Conservation (phyloP, 2,797 vertebrate species). For the Megalops cyprinoides region DNA sequence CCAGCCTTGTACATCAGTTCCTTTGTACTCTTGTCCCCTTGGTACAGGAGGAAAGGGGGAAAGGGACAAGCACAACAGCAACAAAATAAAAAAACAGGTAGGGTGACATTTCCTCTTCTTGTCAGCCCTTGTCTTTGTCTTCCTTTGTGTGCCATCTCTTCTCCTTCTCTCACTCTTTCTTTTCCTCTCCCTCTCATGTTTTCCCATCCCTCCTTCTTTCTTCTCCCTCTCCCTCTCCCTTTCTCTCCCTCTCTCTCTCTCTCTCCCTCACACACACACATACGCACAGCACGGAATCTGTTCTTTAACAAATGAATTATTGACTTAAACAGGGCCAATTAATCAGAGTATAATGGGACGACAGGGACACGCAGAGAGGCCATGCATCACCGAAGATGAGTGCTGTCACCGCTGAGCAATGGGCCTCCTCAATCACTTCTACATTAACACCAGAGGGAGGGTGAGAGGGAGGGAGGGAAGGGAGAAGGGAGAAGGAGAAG, state of each 20-base stretch:
- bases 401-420: conserved; percentile 12
- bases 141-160: too few relatives aligned
- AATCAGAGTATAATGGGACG: conserved; percentile 86
- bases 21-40: too few relatives aligned
- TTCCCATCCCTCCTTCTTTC: too few relatives aligned
- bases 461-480: neutral
- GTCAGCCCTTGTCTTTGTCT: too few relatives aligned
- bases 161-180: neutral
- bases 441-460: conserved; percentile 22
- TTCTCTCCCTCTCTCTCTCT: neutral
- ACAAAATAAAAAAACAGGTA: too few relatives aligned
- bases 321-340: conserved; percentile 88
- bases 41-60: too few relatives aligned
- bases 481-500: neutral
- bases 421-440: conserved; percentile 31
- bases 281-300: conserved; percentile 49
- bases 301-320: conserved; percentile 90
- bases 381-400: conserved; percentile 81
- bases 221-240: neutral
- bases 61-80: too few relatives aligned
- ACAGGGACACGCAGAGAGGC: conserved; percentile 76
- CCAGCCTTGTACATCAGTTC: too few relatives aligned
- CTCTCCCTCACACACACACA: conserved; percentile 9
- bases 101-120: too few relatives aligned
- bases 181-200: neutral